Percentiles rank a stretch among this genome's conserved stretches.
Evolutionary conservation across 2,797 vertebrate species (phyloP).

Genomic region (Adelosebastes latens): DNA sequence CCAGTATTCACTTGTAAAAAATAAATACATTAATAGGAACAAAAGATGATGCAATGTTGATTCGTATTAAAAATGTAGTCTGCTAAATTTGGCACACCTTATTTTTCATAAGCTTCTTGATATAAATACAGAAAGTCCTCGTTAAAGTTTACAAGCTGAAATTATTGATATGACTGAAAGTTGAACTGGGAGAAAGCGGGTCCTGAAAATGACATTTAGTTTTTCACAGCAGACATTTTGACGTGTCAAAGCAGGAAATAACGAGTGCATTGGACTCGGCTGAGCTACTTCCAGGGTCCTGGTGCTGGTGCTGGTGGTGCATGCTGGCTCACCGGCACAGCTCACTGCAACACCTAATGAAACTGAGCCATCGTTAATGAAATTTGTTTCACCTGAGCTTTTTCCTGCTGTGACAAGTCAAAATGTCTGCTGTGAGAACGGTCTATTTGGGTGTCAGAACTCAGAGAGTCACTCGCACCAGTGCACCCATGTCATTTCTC

Average conservation of each 20-base stretch:
- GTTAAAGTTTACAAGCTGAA: neutral
- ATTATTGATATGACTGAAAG: neutral
- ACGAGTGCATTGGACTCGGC: neutral
- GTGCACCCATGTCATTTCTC: neutral
- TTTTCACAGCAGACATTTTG: neutral
- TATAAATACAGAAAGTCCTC: neutral
- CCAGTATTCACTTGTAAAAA: neutral
- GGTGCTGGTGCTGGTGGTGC: neutral
- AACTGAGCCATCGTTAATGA: neutral
- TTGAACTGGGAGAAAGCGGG: neutral
- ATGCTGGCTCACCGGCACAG: neutral
- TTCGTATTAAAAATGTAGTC: neutral
- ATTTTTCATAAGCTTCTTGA: neutral
- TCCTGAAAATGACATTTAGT: neutral
- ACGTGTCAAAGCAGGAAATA: neutral
- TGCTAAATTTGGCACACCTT: rapidly evolving
- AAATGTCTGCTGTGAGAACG: neutral
- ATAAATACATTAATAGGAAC: neutral
- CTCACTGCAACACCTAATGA: neutral
- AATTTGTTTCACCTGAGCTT: neutral
- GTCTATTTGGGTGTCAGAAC: neutral
- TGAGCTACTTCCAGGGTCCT: neutral
- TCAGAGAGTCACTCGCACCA: neutral
- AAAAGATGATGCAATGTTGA: neutral
- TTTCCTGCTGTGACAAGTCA: neutral